Base-by-base conservation (phyloP, 2,888 invertebrate genomes). In the Metopia argyrocephala region DNA sequence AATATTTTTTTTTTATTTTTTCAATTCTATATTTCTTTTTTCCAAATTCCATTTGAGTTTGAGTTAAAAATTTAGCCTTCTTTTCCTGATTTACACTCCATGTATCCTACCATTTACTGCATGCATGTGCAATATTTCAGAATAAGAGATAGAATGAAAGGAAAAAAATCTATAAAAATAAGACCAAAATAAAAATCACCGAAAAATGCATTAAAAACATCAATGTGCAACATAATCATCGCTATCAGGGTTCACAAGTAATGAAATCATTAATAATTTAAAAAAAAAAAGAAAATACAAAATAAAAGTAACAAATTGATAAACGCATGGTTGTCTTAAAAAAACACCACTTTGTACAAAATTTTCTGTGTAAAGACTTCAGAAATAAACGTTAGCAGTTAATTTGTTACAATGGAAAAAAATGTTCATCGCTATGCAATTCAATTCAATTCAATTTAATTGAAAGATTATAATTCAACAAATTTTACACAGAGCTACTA, bases 61-160 rank as follows among this genome's bases (percentile, higher is more conserved):
- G 66, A 68, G 78, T 59, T 66, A 54, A 59, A 61, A 31, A 61
- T 54, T 66, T 54, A 54, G 66, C 66, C 48, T 68, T 46, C 54
- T 56, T 38, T 69, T 50, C 28, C 48, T 45, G 38, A 38, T 38
- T 38, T 2, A 28, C 52, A 59, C 66, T 57, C 50, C 52, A 79
- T 79, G 52, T 79, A 46, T 78, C 20, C 50, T 79, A 75, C 57
- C 62, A 52, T 73, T 76, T 82, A 79, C n/a, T n/a, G n/a, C 76
- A 79, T 82, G 68, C 79, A 80, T 66, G 38, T 54, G 80, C 71
- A 76, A 74, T 79, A 79, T 80, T 82, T 81, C 78, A 79, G 79
- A 84, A 82, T 76, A 81, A 83, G 81, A 74, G 73, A 83, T 70
- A 84, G 83, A 86, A n/a, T n/a, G n/a, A n/a, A n/a, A n/a, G n/a